A percentile compares a stretch with the other conserved stretches of the same genome.
These are phyloP conservation scores for Lamellibrachia satsuma DNA, from an alignment of 2,888 invertebrate species.

Conservation along the genomic window DNA sequence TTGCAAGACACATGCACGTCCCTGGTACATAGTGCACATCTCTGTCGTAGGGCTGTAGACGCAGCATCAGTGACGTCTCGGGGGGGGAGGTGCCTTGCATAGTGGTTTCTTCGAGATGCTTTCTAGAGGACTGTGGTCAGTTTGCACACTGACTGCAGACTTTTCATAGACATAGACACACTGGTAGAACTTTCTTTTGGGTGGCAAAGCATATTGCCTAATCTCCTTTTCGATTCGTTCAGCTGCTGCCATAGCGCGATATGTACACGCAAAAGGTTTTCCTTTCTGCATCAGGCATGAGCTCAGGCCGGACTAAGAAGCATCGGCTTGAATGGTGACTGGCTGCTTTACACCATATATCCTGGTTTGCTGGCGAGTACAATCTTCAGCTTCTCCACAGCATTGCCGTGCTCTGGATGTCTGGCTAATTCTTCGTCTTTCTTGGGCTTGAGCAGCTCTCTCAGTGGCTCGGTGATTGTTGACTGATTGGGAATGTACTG, in stretches of 20 bases:
- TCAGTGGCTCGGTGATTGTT: conserved; percentile 40
- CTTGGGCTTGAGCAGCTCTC: conserved; percentile 33
- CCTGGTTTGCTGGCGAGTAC: conserved; percentile 36
- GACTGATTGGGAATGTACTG: conserved; percentile 45
- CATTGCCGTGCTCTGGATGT: conserved; percentile 38
- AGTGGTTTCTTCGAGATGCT: background rate
- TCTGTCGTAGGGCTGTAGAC: background rate
- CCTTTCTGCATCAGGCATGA: conserved; percentile 41
- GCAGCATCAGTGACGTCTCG: background rate
- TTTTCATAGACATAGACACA: conserved; percentile 40
- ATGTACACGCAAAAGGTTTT: conserved; percentile 40
- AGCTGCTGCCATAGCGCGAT: conserved; percentile 37
- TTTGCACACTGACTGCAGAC: conserved; percentile 33
- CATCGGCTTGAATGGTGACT: conserved; percentile 42
- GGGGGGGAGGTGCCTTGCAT: background rate
- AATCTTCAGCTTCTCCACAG: conserved; percentile 34
- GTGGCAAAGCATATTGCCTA: conserved; percentile 41
- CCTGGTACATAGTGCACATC: background rate
- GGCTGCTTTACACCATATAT: conserved; percentile 38
- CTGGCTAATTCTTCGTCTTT: background rate
- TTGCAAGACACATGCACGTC: background rate
- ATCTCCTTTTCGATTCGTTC: conserved; percentile 42
- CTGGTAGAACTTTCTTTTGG: conserved; percentile 36
- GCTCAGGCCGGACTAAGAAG: conserved; percentile 41
- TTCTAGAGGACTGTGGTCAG: conserved; percentile 33